These are phyloP conservation scores for Scaptomyza montana DNA, from an alignment of 1,140 invertebrate species.

Conservation along the genomic window DNA sequence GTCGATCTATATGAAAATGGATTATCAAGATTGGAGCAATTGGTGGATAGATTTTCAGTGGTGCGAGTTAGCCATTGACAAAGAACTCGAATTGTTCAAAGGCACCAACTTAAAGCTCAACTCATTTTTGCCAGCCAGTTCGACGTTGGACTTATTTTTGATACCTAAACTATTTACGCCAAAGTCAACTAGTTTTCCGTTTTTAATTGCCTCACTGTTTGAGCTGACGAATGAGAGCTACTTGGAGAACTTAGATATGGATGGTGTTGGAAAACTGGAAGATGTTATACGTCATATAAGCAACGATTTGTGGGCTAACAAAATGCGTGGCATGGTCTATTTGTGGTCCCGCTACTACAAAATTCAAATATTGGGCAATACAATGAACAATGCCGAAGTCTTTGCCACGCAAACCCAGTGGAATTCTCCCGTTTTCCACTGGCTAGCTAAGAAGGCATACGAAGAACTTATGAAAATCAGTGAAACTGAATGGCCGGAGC, in stretches of 20 bases:
- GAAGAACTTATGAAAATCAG: conserved; percentile 38
- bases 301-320: conserved; percentile 56
- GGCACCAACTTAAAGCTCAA: conserved; percentile 26
- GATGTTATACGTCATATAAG: conserved; percentile 49
- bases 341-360: conserved; percentile 45
- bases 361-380: not conserved
- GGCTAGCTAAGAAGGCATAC: conserved; percentile 59
- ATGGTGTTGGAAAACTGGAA: conserved; percentile 26
- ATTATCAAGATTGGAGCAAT: conserved; percentile 35
- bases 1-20: conserved; percentile 11
- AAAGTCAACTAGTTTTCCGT: conserved; percentile 32
- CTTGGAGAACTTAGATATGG: conserved; percentile 20
- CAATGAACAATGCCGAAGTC: not conserved
- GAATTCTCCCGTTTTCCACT: conserved; percentile 51
- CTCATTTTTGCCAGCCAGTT: conserved; percentile 1
- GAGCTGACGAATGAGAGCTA: conserved; percentile 25
- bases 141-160: not conserved
- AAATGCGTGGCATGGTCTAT: conserved; percentile 51
- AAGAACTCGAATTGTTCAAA: conserved; percentile 28
- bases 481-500: conserved; percentile 25
- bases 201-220: conserved; percentile 27
- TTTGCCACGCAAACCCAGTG: conserved; percentile 18
- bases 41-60: conserved; percentile 55
- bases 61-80: conserved; percentile 33
- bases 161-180: not conserved